A percentile compares a stretch with the other conserved stretches of the same genome.
These are phyloP conservation scores for Cacatua alba DNA, from an alignment of 2,113 vertebrate species.

Conservation along the genomic window DNA sequence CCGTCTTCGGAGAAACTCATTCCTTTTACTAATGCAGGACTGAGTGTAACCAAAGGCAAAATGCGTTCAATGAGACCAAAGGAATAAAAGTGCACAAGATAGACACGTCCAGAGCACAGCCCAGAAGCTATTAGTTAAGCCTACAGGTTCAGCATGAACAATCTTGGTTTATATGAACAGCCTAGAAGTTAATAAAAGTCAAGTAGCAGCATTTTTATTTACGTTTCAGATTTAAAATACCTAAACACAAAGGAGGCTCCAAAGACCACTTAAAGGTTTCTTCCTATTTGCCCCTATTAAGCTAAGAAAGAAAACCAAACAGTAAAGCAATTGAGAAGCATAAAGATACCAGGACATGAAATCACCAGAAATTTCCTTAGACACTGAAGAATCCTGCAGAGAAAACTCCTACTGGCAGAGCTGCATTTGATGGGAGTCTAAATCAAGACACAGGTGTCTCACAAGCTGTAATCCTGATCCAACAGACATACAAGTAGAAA, in stretches of 20 bases:
- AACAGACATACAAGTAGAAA: neutral
- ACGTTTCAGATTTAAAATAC: neutral
- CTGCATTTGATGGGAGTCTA: neutral
- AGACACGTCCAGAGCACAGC: neutral
- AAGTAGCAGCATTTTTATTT: neutral
- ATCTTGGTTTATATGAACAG: neutral
- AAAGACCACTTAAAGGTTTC: neutral
- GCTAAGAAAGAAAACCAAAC: neutral
- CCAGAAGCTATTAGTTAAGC: neutral
- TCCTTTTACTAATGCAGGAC: neutral
- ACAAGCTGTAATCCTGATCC: neutral
- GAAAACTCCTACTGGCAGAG: neutral
- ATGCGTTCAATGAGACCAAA: neutral
- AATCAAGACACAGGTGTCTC: neutral
- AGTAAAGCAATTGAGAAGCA: neutral
- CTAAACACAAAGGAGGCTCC: neutral
- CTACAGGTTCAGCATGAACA: neutral
- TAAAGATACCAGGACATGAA: neutral
- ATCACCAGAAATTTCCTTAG: rapidly evolving
- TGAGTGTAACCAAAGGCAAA: slow-evolving; percentile 28
- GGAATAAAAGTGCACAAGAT: neutral
- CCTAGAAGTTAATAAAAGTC: neutral
- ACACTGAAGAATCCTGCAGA: neutral
- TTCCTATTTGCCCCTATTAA: neutral
- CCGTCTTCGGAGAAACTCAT: neutral